Conservation (phyloP, 2,888 invertebrate genomes). For the Dicycla oo region DNA sequence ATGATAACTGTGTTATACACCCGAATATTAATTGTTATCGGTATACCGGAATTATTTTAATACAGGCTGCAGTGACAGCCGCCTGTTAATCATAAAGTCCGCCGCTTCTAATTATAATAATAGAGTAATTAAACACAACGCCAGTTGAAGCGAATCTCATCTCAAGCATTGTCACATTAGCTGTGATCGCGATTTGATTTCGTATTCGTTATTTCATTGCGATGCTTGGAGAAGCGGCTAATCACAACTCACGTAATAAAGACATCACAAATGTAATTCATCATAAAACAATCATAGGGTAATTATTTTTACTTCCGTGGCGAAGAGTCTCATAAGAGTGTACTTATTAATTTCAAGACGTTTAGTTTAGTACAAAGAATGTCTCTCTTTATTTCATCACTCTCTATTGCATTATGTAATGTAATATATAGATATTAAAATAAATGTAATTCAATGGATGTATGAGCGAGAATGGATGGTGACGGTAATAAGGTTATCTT, state of each 20-base stretch:
- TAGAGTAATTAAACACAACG: slow-evolving; percentile 56
- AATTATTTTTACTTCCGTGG: slow-evolving; percentile 73
- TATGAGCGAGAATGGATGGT: slow-evolving; percentile 83
- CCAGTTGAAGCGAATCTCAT: slow-evolving; percentile 68
- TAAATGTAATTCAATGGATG: slow-evolving; percentile 79
- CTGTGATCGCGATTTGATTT: slow-evolving; percentile 62
- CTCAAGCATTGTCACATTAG: slow-evolving; percentile 53
- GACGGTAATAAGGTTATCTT: slow-evolving; percentile 80
- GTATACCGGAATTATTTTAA: slow-evolving; percentile 39
- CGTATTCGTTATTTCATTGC: slow-evolving; percentile 67
- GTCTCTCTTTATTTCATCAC: slow-evolving; percentile 89
- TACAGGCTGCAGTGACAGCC: slow-evolving; percentile 41
- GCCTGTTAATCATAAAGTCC: slow-evolving; percentile 39
- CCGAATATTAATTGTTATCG: slow-evolving; percentile 43
- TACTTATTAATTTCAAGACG: slow-evolving; percentile 86
- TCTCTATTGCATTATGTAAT: slow-evolving; percentile 86
- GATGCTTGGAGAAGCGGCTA: slow-evolving; percentile 65
- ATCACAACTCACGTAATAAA: slow-evolving; percentile 83
- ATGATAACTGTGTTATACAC: slow-evolving; percentile 45
- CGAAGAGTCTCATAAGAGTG: slow-evolving; percentile 87
- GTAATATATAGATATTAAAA: slow-evolving; percentile 81
- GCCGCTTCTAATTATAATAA: slow-evolving; percentile 63
- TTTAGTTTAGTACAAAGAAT: slow-evolving; percentile 88
- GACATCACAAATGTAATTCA: slow-evolving; percentile 84
- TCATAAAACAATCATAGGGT: slow-evolving; percentile 70